Percentiles rank a stretch among this genome's conserved stretches.
These are phyloP conservation scores for Camponotus floridanus DNA, from an alignment of 1,140 invertebrate species.

Conservation along the genomic window DNA sequence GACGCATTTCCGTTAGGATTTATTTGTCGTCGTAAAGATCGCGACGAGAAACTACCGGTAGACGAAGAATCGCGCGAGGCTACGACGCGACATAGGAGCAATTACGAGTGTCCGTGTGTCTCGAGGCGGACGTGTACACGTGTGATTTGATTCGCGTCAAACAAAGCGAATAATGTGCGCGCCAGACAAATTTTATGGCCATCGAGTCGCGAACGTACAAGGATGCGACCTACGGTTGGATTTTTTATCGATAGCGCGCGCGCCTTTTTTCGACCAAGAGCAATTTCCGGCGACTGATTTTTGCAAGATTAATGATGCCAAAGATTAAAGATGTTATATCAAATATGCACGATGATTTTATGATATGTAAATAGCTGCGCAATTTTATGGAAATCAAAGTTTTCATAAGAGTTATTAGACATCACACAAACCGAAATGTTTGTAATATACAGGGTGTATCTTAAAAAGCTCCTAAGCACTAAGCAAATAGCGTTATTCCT, in stretches of 20 bases:
- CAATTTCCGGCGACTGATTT: conserved; percentile 39
- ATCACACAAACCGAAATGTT: background rate
- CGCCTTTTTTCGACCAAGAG: conserved; percentile 38
- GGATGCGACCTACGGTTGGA: conserved; percentile 23
- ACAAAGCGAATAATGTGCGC: conserved; percentile 57
- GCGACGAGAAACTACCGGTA: conserved; percentile 13
- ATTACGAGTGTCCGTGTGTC: conserved; percentile 15
- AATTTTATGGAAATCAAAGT: conserved; percentile 5
- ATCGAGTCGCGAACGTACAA: background rate
- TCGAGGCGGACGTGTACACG: conserved; percentile 7
- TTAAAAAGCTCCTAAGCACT: no score
- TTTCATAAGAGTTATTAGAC: background rate
- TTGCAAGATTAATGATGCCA: background rate
- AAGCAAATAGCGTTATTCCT: no score
- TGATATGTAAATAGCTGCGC: background rate
- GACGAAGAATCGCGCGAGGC: conserved; percentile 17
- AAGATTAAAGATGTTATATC: conserved; percentile 15
- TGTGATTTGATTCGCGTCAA: conserved; percentile 63
- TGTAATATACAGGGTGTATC: no score
- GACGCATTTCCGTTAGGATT: conserved; percentile 60
- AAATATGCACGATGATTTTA: conserved; percentile 10
- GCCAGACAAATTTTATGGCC: conserved; percentile 65
- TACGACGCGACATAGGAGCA: conserved; percentile 10
- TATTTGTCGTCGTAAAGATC: conserved; percentile 73
- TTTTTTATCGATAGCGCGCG: conserved; percentile 61